phyloP scores from a whole-genome alignment of 2,888 invertebrate genomes.

The Sarcophaga variegata region DNA sequence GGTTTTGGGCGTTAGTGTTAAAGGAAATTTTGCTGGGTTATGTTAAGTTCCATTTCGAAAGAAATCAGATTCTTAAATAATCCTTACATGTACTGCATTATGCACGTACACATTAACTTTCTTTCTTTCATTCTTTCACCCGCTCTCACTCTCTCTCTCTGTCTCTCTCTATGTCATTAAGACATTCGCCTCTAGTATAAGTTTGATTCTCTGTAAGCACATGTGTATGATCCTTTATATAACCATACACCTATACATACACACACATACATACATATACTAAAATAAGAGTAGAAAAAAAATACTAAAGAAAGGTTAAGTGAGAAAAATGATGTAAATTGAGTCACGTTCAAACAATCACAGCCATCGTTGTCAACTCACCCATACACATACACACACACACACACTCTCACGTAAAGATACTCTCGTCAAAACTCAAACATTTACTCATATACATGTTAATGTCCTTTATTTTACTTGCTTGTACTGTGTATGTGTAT shows the following conservation, averaged over 20 bases:
- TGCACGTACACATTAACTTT: constrained; percentile 12
- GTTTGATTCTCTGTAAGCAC: too few species aligned
- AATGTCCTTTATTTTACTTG: constrained; percentile 21
- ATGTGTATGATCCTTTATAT: too few species aligned
- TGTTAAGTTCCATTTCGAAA: not conserved
- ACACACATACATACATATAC: not conserved
- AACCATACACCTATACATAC: not conserved
- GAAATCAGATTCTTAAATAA: constrained; percentile 53
- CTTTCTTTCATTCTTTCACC: not conserved
- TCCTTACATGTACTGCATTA: constrained; percentile 44
- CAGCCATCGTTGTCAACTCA: constrained; percentile 68
- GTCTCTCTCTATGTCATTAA: not conserved
- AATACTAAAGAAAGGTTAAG: constrained; percentile 49
- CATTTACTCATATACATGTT: not conserved
- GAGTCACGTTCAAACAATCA: constrained; percentile 73
- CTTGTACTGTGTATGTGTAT: not conserved
- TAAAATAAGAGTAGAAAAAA: constrained; percentile 9
- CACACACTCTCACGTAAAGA: not conserved
- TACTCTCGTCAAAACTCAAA: not conserved
- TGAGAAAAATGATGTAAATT: constrained; percentile 70
- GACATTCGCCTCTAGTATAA: not conserved
- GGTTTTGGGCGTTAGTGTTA: not conserved
- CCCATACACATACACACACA: constrained; percentile 13
- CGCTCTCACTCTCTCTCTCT: not conserved
- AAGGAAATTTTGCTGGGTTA: constrained; percentile 8